Evolutionary conservation across 2,797 vertebrate species (phyloP).

Genomic region (Molossus alvarezi): DNA sequence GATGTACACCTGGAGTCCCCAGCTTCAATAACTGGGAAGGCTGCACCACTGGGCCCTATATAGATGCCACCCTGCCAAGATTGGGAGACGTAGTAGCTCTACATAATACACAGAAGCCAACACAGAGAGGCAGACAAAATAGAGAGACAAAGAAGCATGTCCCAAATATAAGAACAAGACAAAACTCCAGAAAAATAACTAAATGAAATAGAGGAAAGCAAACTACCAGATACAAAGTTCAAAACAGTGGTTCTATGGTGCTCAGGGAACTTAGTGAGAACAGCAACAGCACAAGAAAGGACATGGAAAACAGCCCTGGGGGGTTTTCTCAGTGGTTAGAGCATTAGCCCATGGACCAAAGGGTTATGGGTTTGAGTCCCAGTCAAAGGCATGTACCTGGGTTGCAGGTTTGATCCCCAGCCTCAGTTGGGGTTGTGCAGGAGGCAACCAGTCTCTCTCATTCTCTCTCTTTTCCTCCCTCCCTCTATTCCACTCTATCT

Average conservation of each 20-base stretch:
- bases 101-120: background rate
- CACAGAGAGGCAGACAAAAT: background rate
- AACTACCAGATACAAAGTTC: background rate
- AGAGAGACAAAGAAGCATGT: background rate
- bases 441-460: too few relatives aligned
- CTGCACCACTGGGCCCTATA: background rate
- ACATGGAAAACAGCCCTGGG: background rate
- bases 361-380: too few relatives aligned
- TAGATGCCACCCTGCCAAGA: background rate
- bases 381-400: too few relatives aligned
- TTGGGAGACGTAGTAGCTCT: background rate
- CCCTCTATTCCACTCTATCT: too few relatives aligned
- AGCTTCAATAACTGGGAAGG: background rate
- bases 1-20: background rate
- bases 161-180: background rate
- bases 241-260: background rate
- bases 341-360: too few relatives aligned
- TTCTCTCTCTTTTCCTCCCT: too few relatives aligned
- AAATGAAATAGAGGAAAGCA: background rate
- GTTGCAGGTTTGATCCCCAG: too few relatives aligned
- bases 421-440: too few relatives aligned
- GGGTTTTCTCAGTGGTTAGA: too few relatives aligned
- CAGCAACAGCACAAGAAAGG: background rate
- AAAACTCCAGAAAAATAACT: background rate
- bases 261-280: background rate